These are phyloP conservation scores for Drosophila cracens DNA, from an alignment of 2,888 invertebrate genomes.

Conservation along the genomic window DNA sequence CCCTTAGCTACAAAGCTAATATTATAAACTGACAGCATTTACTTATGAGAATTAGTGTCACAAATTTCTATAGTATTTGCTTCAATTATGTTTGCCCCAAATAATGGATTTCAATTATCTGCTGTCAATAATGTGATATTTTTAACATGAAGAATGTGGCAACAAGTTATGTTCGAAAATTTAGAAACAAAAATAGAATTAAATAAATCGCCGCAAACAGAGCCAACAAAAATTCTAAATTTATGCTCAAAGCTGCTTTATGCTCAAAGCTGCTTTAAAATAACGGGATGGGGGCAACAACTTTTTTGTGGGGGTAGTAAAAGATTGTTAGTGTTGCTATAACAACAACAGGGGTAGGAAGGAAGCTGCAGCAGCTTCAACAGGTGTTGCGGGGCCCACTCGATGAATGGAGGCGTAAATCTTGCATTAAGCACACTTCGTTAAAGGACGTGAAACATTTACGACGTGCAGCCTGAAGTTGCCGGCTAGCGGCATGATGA, in stretches of 20 bases:
- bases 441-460: constrained; percentile 51
- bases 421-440: constrained; percentile 68
- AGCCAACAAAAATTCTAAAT: constrained; percentile 17
- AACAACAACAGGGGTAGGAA: constrained; percentile 16
- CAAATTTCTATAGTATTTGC: constrained; percentile 16
- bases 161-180: constrained; percentile 9
- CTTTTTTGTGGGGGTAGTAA: constrained; percentile 36
- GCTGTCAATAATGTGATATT: constrained; percentile 65
- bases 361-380: constrained; percentile 48
- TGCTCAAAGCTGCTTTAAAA: constrained; percentile 41
- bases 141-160: constrained; percentile 41
- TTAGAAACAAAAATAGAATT: constrained; percentile 25
- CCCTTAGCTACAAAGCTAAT: background rate
- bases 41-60: constrained; percentile 37
- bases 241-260: constrained; percentile 39
- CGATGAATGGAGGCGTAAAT: constrained; percentile 79
- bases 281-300: constrained; percentile 34
- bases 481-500: constrained; percentile 17
- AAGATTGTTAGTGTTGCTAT: constrained; percentile 57
- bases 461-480: constrained; percentile 41
- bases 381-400: constrained; percentile 66
- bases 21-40: constrained; percentile 28
- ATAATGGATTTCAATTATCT: constrained; percentile 72
- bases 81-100: constrained; percentile 17
- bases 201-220: constrained; percentile 24